Conservation (phyloP, 2,797 vertebrate species). For the Menidia menidia region DNA sequence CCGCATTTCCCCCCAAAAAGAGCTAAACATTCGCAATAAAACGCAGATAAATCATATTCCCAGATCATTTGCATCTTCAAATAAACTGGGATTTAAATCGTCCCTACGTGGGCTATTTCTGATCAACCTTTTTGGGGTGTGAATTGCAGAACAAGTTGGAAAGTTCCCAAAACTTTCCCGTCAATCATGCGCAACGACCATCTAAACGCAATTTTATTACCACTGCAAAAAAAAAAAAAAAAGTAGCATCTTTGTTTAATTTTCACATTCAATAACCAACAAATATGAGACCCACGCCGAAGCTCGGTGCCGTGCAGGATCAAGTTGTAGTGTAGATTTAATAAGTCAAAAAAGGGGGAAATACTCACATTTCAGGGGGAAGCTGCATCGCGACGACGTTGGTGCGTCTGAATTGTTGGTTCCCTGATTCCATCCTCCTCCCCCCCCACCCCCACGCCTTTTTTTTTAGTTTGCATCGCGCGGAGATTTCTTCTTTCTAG, state of each 20-base stretch:
- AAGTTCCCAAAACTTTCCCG: conserved; percentile 63
- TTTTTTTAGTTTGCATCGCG: conserved; percentile 28
- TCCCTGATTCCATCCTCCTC: conserved; percentile 8
- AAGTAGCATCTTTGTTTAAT: neutral
- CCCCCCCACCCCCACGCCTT: conserved; percentile 24
- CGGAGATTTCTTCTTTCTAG: conserved; percentile 19
- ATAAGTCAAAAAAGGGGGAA: neutral
- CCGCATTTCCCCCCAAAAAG: neutral
- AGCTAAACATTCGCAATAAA: neutral
- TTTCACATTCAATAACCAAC: conserved; percentile 9
- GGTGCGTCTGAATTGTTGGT: neutral
- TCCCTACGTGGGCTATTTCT: neutral
- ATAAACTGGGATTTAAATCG: neutral
- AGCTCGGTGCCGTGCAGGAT: neutral
- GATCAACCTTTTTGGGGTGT: neutral
- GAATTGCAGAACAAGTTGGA: conserved; percentile 32
- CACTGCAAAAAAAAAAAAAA: neutral
- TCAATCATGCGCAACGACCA: conserved; percentile 34
- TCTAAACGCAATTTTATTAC: neutral
- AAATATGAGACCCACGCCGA: neutral
- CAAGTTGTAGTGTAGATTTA: conserved; percentile 41
- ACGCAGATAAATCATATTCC: neutral
- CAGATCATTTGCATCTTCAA: neutral
- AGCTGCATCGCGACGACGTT: conserved; percentile 33
- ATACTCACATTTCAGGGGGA: conserved; percentile 58